Percentiles rank a stretch among this genome's conserved stretches.
Conservation (phyloP, 2,888 invertebrate genomes). For the Oligia latruncula region DNA sequence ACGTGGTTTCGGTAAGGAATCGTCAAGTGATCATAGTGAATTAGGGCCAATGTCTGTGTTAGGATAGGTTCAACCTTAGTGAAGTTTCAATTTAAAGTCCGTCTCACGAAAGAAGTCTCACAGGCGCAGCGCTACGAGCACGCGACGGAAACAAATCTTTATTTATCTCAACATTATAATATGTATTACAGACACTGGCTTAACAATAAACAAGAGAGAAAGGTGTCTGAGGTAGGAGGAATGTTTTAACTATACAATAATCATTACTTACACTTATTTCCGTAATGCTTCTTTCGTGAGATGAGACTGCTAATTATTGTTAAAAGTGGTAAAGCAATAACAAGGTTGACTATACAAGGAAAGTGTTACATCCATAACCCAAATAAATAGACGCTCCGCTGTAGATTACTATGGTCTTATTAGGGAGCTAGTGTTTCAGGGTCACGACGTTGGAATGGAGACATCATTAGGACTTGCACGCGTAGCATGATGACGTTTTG, state of each 20-base stretch:
- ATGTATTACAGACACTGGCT: not conserved
- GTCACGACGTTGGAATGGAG: slow-evolving; percentile 16
- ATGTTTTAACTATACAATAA: not conserved
- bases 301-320: not conserved
- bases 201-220: not conserved
- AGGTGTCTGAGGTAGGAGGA: not conserved
- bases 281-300: not conserved
- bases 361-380: slow-evolving; percentile 1
- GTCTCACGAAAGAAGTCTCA: not conserved
- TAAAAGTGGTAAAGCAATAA: not conserved
- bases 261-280: not conserved
- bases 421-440: slow-evolving; percentile 7
- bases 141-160: not conserved
- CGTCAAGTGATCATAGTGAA: no score
- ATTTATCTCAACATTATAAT: not conserved
- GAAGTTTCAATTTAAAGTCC: not conserved
- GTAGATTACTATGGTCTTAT: not conserved
- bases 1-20: no score
- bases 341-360: not conserved
- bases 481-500: no score
- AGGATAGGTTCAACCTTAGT: not conserved
- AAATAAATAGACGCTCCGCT: not conserved
- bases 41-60: not conserved
- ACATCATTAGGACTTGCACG: slow-evolving; percentile 13
- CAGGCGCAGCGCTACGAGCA: not conserved